Base-by-base conservation (phyloP, 2,888 invertebrate genomes). In the Baccha elongata region DNA sequence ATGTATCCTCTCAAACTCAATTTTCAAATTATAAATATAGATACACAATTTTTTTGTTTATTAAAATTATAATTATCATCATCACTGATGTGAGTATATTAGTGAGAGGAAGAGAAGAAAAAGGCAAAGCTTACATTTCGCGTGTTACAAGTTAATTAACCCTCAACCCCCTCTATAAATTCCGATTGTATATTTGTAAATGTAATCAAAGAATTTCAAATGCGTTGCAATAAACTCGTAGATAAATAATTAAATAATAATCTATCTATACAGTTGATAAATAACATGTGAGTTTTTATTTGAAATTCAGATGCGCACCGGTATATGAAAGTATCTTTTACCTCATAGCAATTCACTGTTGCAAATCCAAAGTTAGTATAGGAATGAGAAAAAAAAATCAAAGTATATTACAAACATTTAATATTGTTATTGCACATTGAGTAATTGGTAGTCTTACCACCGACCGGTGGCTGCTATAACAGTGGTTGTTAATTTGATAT, bases 61-160 rank as follows among this genome's bases (percentile, higher is more conserved):
- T 21, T 17, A 46, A 62, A 40, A n/a, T n/a, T n/a, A n/a, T 52
- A n/a, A 44, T 52, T 40, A 67, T 44, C 52, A 19, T 44, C 52
- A 68, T 53, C 29, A 32, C 1, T 46, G 17, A 19, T 3, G 29
- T 8, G 8, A 15, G 32, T 2, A 11, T 19, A 15, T 10, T 6
- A 10, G 8, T 8, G 10, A 4, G 11, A 19, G 48, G 40, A 15
- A 48, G 8, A 11, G 50, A 0, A 46, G 21, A 15, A 15, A 1
- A 19, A 4, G n/a, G 35, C 23, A 26, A 17, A 50, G 37, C 15
- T 68, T 15, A 60, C 26, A 60, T 68, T 68, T 72, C 78, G 78
- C 78, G 65, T 78, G 78, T 52, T 72, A 72, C 64, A 58, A 71
- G 55, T 72, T 78, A 72, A 71, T 78, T 65, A 71, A 53, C 53